Conservation (phyloP, 2,797 vertebrate genomes). For the Setipinna tenuifilis region DNA sequence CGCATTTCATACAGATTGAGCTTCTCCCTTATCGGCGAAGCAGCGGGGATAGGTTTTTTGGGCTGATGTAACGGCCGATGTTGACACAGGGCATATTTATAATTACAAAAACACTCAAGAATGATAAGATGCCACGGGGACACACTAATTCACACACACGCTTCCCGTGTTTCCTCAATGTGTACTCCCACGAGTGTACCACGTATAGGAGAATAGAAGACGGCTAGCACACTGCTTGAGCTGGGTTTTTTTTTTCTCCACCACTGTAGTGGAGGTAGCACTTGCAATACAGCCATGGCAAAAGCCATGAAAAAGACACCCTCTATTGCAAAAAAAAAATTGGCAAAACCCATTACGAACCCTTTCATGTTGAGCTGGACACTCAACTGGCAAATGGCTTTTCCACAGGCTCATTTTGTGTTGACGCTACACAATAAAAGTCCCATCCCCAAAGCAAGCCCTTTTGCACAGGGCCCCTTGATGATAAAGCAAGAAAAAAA, state of each 20-base stretch:
- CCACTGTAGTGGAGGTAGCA: neutral
- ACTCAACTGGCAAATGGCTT: constrained; percentile 21
- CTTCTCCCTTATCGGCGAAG: neutral
- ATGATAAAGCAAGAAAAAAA: constrained; percentile 39
- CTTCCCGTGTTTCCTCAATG: neutral
- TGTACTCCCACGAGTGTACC: neutral
- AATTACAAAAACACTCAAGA: constrained; percentile 22
- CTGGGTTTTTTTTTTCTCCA: too few species aligned
- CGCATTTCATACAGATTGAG: constrained; percentile 18
- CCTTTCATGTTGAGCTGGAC: neutral
- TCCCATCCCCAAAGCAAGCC: neutral
- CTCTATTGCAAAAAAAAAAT: neutral
- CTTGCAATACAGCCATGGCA: neutral
- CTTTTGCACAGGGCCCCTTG: neutral
- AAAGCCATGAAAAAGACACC: neutral
- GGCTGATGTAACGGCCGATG: constrained; percentile 12
- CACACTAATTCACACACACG: constrained; percentile 2
- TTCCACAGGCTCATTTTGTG: constrained; percentile 20
- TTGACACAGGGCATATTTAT: constrained; percentile 25
- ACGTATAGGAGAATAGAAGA: neutral
- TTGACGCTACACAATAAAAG: constrained; percentile 23
- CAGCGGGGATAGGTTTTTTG: constrained; percentile 3
- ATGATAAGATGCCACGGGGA: neutral
- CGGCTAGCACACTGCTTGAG: neutral
- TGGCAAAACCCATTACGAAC: neutral